Conservation (phyloP, 2,888 invertebrate species). For the Thymelicus sylvestris region DNA sequence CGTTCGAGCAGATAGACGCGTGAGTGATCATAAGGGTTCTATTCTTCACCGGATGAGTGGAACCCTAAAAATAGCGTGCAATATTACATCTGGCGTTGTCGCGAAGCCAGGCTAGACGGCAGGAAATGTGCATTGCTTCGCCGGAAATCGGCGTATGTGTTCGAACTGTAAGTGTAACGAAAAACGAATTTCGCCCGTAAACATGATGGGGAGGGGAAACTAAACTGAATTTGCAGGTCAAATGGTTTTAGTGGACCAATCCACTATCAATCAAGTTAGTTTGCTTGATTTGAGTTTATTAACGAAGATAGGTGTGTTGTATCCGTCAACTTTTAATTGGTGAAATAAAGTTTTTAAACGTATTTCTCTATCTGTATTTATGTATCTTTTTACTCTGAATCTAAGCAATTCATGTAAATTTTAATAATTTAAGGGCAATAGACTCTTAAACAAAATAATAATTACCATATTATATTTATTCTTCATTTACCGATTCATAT, state of each 20-base stretch:
- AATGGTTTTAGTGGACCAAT: conserved; percentile 29
- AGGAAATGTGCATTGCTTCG: conserved; percentile 65
- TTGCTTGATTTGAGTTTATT: neutral
- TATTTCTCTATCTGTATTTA: too few species aligned
- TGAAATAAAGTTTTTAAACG: too few species aligned
- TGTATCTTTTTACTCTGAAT: too few species aligned
- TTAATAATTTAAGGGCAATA: too few species aligned
- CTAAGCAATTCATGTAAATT: too few species aligned
- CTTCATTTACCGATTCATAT: too few species aligned
- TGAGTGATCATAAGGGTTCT: neutral
- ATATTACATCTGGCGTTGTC: conserved; percentile 44
- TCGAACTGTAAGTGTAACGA: conserved; percentile 66
- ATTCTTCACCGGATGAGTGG: neutral
- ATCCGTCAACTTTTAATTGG: too few species aligned
- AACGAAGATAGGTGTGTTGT: neutral
- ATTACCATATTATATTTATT: too few species aligned
- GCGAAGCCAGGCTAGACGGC: conserved; percentile 53
- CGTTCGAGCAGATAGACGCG: neutral
- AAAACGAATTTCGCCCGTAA: conserved; percentile 50
- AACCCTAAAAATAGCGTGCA: conserved; percentile 54
- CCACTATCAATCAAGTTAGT: conserved; percentile 12
- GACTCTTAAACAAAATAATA: too few species aligned
- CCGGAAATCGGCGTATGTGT: conserved; percentile 69
- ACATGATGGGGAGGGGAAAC: conserved; percentile 58
- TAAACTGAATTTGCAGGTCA: conserved; percentile 48